Conservation (phyloP, 2,888 invertebrate genomes). For the Thymelicus lineola region DNA sequence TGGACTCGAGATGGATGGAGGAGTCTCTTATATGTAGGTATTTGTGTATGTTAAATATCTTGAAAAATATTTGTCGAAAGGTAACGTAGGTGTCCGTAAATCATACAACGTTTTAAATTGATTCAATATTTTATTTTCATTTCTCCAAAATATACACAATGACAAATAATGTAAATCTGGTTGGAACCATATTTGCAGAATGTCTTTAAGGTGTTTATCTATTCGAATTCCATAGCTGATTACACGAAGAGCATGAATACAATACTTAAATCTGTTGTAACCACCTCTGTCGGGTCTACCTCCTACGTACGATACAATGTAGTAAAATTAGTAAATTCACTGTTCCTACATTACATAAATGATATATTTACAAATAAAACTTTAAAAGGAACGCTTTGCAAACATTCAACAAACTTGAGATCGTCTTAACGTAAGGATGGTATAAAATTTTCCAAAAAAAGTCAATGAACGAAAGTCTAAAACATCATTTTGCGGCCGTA, state of each 20-base stretch:
- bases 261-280: conserved; percentile 69
- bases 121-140: conserved; percentile 83
- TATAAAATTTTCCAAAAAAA: conserved; percentile 75
- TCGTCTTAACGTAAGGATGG: conserved; percentile 84
- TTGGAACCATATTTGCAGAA: conserved; percentile 72
- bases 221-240: conserved; percentile 78
- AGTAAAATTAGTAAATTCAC: conserved; percentile 81
- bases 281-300: conserved; percentile 54
- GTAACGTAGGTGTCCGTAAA: conserved; percentile 20
- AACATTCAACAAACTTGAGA: conserved; percentile 85
- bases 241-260: conserved; percentile 81
- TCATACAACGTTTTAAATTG: conserved; percentile 58
- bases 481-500: conserved; percentile 67
- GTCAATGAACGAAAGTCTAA: conserved; percentile 77
- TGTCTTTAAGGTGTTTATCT: conserved; percentile 74
- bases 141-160: conserved; percentile 84
- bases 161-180: conserved; percentile 78
- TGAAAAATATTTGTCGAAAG: not conserved
- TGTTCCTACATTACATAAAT: conserved; percentile 72
- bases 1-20: too few species aligned
- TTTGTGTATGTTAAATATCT: too few species aligned
- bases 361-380: conserved; percentile 85
- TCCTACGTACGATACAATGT: conserved; percentile 66
- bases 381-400: conserved; percentile 85
- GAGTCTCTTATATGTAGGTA: too few species aligned